Conservation (phyloP, 1,140 invertebrate species). For the Triops longicaudatus region DNA sequence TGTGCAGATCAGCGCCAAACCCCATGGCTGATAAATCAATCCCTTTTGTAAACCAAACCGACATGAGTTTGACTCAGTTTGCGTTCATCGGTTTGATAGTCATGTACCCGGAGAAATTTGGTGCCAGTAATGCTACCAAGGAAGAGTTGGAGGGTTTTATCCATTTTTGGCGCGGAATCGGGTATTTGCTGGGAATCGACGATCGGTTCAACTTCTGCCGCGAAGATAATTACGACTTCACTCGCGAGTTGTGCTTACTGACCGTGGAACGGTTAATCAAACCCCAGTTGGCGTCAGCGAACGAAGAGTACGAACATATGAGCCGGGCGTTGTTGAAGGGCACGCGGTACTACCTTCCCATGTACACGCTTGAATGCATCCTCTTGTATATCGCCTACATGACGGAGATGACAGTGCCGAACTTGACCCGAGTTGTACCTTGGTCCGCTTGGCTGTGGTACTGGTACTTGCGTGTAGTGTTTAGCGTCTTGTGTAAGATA, state of each 20-base stretch:
- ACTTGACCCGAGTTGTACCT: neutral
- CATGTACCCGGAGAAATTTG: conserved; percentile 53
- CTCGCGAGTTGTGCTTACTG: conserved; percentile 20
- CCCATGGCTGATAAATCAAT: neutral
- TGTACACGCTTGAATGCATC: conserved; percentile 17
- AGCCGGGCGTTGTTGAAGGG: conserved; percentile 24
- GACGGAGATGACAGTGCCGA: neutral
- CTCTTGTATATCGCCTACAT: conserved; percentile 17
- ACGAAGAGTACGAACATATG: conserved; percentile 28
- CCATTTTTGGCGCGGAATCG: conserved; percentile 76
- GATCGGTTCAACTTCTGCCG: conserved; percentile 56
- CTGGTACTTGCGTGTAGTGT: neutral
- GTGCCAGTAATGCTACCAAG: conserved; percentile 45
- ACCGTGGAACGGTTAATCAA: conserved; percentile 22
- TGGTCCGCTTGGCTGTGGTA: neutral
- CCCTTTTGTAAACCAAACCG: conserved; percentile 55
- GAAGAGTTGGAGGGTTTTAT: conserved; percentile 64
- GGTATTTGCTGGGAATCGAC: conserved; percentile 67
- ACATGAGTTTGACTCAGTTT: conserved; percentile 75
- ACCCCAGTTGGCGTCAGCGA: neutral
- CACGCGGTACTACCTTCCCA: conserved; percentile 20
- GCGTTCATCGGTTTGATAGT: conserved; percentile 73
- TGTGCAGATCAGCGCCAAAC: too few relatives aligned
- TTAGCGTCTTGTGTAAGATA: conserved; percentile 10
- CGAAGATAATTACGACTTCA: conserved; percentile 22